Evolutionary conservation across 2,888 invertebrate species (phyloP), one percentile per base, ranked within the genome.

Genomic region (Alcis repandata): DNA sequence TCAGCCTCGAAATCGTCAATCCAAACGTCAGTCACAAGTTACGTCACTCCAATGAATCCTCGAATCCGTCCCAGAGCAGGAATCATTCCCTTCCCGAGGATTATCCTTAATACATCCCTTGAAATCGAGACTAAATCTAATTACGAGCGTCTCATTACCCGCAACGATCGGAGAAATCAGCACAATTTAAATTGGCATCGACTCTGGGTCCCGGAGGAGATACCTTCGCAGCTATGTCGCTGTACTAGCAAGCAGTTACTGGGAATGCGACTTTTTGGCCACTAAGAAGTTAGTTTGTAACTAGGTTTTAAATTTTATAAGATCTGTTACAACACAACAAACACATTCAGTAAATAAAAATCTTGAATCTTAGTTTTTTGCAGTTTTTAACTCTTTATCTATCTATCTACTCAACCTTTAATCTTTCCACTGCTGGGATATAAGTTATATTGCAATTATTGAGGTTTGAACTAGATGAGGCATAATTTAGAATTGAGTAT

Each of bases 81-180:
- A 20, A 56, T 43, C 60, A 45, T 57, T 65, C 63, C 54, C 43
- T 38, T 52, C 54, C 46, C 56, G 63, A 57, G 63, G 57, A 68
- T 67, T 43, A 68, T 67, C 59, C 63, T 60, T 58, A 62, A 60
- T 61, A 56, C 60, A 57, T 67, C 62, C 62, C 62, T 64, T 66
- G 59, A 77, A 80, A 78, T 73, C 57, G 77, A 75, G 77, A 73
- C 78, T 73, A 77, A 84, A 86, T 83, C 84, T 87, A 89, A 90
- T 90, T 88, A 87, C 82, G 79, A 61, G 71, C 75, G 70, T 79
- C 84, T 88, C 87, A 87, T 90, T 89, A 90, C 83, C 64, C 69
- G 77, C 81, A 74, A 84, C 83, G 84, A 80, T 83, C 77, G 79
- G 77, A 80, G 82, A 84, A 87, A 70, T 76, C 72, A 76, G 74